These are phyloP conservation scores for Drosophila azteca DNA, from an alignment of 1,140 invertebrate species.

Conservation along the genomic window DNA sequence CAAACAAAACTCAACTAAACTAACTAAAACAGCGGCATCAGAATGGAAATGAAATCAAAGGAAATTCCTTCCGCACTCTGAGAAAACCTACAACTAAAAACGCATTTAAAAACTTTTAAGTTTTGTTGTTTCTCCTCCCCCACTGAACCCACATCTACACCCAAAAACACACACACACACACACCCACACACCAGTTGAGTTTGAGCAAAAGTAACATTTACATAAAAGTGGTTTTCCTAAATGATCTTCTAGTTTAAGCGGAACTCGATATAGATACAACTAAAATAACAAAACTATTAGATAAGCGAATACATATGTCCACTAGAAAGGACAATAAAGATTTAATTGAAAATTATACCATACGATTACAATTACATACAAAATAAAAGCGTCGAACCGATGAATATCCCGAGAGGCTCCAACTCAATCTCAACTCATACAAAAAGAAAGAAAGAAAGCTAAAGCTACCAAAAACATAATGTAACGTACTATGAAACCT, in stretches of 20 bases:
- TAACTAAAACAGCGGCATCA: conserved; percentile 9
- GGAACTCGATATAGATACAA: conserved; percentile 39
- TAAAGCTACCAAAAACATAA: conserved; percentile 38
- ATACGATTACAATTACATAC: conserved; percentile 48
- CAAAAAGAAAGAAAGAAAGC: conserved; percentile 29
- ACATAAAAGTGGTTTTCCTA: conserved; percentile 66
- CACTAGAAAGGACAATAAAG: conserved; percentile 77
- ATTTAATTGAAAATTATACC: conserved; percentile 62
- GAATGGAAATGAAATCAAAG: conserved; percentile 16
- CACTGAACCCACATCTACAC: conserved; percentile 1
- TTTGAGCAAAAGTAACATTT: conserved; percentile 48
- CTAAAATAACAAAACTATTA: conserved; percentile 61
- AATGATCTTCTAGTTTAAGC: conserved; percentile 68
- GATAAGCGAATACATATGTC: conserved; percentile 72
- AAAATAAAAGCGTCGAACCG: conserved; percentile 21
- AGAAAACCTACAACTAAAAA: conserved; percentile 42
- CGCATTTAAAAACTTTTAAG: conserved; percentile 71
- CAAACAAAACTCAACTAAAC: too few species aligned
- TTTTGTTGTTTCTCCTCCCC: conserved; percentile 53
- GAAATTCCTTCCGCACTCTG: conserved; percentile 27
- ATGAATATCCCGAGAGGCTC: conserved; percentile 37
- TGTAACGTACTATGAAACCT: conserved; percentile 42
- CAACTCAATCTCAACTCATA: conserved; percentile 53
- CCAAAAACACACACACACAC: conserved; percentile 19
- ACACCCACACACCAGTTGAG: conserved; percentile 56